phyloP scores from a whole-genome alignment of 1,140 invertebrate genomes.

The Brachionus sp. region DNA sequence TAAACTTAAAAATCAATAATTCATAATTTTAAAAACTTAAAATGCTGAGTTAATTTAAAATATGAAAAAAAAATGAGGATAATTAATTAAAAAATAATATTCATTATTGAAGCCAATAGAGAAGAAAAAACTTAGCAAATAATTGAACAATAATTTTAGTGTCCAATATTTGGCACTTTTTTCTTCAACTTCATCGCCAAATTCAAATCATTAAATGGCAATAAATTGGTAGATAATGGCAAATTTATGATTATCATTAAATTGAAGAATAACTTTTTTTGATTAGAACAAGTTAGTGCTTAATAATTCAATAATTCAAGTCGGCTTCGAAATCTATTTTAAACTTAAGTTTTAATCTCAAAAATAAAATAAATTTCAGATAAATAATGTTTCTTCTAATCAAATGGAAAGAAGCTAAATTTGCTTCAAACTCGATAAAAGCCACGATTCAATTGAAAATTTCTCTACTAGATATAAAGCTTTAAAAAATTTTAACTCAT shows the following conservation, averaged over 20 bases:
- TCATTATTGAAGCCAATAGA: neutral
- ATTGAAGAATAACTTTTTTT: conserved; percentile 12
- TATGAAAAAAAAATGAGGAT: neutral
- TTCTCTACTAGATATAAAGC: neutral
- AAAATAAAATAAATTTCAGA: conserved; percentile 14
- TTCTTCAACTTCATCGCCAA: neutral
- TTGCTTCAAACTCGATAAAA: neutral
- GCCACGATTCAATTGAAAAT: neutral
- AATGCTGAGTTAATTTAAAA: neutral
- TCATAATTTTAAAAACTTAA: conserved; percentile 24
- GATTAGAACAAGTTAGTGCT: neutral
- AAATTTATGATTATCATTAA: neutral
- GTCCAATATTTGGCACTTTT: neutral
- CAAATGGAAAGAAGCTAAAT: neutral
- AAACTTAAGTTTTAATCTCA: neutral
- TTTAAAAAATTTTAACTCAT: neutral
- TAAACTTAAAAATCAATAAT: conserved; percentile 21
- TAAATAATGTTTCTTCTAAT: conserved; percentile 4
- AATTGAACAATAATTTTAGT: conserved; percentile 31
- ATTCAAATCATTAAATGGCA: conserved; percentile 11
- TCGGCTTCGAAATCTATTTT: neutral
- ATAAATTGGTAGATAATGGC: neutral
- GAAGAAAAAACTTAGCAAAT: neutral
- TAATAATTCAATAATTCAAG: neutral
- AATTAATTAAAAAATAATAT: neutral